Conservation (phyloP, 2,797 vertebrate species). For the Gymnocypris eckloni region DNA sequence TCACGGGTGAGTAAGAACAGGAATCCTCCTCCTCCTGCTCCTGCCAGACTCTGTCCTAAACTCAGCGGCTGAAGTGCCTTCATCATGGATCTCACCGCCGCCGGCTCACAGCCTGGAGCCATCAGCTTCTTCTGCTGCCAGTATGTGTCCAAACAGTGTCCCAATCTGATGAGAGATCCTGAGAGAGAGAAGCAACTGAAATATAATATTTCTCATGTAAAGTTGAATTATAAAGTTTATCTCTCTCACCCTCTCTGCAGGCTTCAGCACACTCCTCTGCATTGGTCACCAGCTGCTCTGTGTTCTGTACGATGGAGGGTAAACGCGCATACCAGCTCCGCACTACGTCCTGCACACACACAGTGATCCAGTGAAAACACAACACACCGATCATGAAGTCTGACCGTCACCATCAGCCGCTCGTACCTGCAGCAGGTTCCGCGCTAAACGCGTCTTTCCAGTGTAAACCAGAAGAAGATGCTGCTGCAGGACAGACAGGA, state of each 20-base stretch:
- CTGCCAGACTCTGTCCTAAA: conserved; percentile 91
- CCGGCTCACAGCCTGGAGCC: conserved; percentile 92
- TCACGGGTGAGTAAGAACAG: conserved; percentile 87
- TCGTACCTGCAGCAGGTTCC: conserved; percentile 91
- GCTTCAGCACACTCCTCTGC: conserved; percentile 85
- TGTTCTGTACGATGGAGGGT: conserved; percentile 82
- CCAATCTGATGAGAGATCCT: conserved; percentile 83
- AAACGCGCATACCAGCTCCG: conserved; percentile 92
- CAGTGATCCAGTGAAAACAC: not conserved
- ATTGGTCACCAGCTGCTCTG: conserved; percentile 81
- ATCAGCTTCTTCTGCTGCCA: conserved; percentile 95
- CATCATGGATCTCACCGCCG: conserved; percentile 86
- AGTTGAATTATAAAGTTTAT: too few relatives aligned
- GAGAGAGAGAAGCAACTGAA: not conserved
- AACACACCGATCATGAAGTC: not conserved
- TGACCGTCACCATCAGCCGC: not conserved
- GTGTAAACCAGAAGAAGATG: conserved; percentile 94
- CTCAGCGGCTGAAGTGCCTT: conserved; percentile 80
- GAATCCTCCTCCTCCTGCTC: conserved; percentile 92
- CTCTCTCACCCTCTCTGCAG: conserved; percentile 80
- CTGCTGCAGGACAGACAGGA: conserved; percentile 80
- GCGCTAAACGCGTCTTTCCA: conserved; percentile 92
- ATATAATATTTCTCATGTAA: not conserved
- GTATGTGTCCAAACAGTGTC: conserved; percentile 83
- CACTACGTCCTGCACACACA: conserved; percentile 85